phyloP scores from a whole-genome alignment of 2,113 vertebrate species.

The Boulengeromyrus knoepffleri region DNA sequence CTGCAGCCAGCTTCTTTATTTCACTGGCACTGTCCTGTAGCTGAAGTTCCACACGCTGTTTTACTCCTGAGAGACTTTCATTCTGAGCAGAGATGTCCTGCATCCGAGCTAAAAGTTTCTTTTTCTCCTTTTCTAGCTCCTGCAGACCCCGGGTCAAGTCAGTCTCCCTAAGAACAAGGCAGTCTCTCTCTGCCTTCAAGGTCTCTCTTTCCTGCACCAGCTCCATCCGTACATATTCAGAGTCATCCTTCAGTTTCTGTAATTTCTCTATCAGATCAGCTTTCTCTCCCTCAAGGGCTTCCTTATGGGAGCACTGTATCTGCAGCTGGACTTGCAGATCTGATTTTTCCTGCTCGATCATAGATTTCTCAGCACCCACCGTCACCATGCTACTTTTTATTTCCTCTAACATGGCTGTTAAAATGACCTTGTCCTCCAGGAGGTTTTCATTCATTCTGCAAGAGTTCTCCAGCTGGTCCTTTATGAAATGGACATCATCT shows the following conservation, averaged over 20 bases:
- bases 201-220: slow-evolving; percentile 52
- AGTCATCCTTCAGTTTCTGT: slow-evolving; percentile 51
- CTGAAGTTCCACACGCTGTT: slow-evolving; percentile 49
- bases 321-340: slow-evolving; percentile 56
- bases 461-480: slow-evolving; percentile 57
- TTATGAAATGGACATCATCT: slow-evolving; percentile 47
- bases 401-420: slow-evolving; percentile 61
- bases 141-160: slow-evolving; percentile 45
- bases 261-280: slow-evolving; percentile 53
- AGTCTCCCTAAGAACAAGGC: slow-evolving; percentile 37
- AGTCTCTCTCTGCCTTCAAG: slow-evolving; percentile 49
- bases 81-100: slow-evolving; percentile 57
- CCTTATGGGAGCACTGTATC: slow-evolving; percentile 49
- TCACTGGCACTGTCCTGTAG: slow-evolving; percentile 54
- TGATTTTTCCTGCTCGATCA: slow-evolving; percentile 47
- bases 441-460: slow-evolving; percentile 54
- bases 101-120: slow-evolving; percentile 38
- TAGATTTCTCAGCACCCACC: slow-evolving; percentile 49
- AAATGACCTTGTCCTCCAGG: slow-evolving; percentile 48
- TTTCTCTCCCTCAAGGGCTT: slow-evolving; percentile 55
- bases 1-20: slow-evolving; percentile 42
- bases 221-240: slow-evolving; percentile 46
- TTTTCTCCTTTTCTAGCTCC: slow-evolving; percentile 52
- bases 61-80: slow-evolving; percentile 51
- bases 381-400: slow-evolving; percentile 44